Conservation (phyloP, 2,113 vertebrate genomes). For the Corvus cornix region DNA sequence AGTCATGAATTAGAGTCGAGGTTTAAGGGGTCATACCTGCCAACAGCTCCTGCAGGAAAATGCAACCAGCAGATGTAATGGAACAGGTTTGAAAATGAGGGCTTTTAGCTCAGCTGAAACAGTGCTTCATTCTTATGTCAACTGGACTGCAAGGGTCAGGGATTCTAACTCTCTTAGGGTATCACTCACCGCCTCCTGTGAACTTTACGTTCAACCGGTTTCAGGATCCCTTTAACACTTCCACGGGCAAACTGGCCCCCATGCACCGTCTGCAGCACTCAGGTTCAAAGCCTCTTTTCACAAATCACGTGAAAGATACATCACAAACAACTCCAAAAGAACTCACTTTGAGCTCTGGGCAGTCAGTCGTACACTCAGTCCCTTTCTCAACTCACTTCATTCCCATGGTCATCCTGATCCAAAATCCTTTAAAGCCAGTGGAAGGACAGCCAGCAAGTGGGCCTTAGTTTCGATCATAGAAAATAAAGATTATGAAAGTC, state of each 20-base stretch:
- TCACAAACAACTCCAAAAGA: not conserved
- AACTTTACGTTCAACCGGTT: not conserved
- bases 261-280: not conserved
- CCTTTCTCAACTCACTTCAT: not conserved
- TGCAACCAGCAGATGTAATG: not conserved
- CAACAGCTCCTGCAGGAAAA: not conserved
- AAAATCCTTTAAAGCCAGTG: not conserved
- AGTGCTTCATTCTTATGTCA: not conserved
- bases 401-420: not conserved
- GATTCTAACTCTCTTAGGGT: not conserved
- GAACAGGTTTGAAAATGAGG: not conserved
- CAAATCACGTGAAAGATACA: not conserved
- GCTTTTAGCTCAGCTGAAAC: not conserved
- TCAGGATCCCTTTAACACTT: not conserved
- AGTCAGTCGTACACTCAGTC: not conserved
- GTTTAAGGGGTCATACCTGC: not conserved
- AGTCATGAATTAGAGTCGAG: not conserved
- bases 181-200: not conserved
- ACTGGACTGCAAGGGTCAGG: not conserved
- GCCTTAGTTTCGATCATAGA: not conserved
- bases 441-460: not conserved
- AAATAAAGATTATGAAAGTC: not conserved
- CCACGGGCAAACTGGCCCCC: not conserved
- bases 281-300: not conserved
- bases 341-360: not conserved